Percentiles rank a stretch among this genome's conserved stretches.
Conservation (phyloP, 2,113 vertebrate species). For the Perca flavescens region DNA sequence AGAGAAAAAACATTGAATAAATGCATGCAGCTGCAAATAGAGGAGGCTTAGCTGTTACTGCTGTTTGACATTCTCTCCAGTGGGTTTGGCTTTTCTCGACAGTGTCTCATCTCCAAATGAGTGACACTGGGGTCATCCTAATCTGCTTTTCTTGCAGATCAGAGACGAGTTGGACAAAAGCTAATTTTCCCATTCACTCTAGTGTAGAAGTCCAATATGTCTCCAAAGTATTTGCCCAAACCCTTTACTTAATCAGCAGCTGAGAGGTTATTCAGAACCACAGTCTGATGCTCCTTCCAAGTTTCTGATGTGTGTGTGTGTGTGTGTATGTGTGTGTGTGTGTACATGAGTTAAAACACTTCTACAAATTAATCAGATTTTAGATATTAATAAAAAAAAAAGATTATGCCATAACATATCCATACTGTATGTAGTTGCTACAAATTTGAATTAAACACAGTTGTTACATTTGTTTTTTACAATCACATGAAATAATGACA, state of each 20-base stretch:
- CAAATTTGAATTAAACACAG: neutral
- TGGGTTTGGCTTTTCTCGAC: constrained; percentile 80
- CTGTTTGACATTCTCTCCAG: constrained; percentile 81
- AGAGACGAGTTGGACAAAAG: constrained; percentile 72
- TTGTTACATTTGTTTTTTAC: neutral
- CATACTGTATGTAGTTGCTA: neutral
- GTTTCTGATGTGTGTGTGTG: neutral
- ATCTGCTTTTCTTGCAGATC: constrained; percentile 81
- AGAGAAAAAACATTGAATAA: neutral
- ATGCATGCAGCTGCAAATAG: constrained; percentile 9
- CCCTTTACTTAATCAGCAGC: constrained; percentile 73
- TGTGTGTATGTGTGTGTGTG: neutral
- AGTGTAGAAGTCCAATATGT: constrained; percentile 67
- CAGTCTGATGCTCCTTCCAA: constrained; percentile 48
- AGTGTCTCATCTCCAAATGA: constrained; percentile 82
- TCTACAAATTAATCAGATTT: neutral
- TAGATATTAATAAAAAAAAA: neutral
- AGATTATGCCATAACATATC: neutral
- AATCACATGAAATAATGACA: constrained; percentile 7
- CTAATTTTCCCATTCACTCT: constrained; percentile 64
- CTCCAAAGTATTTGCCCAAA: constrained; percentile 81
- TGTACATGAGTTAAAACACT: constrained; percentile 8
- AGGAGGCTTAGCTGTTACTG: constrained; percentile 40
- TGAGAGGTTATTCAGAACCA: constrained; percentile 70
- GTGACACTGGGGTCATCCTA: constrained; percentile 78